These are phyloP conservation scores for Agrochola macilenta DNA, from an alignment of 2,888 invertebrate genomes.

Conservation along the genomic window DNA sequence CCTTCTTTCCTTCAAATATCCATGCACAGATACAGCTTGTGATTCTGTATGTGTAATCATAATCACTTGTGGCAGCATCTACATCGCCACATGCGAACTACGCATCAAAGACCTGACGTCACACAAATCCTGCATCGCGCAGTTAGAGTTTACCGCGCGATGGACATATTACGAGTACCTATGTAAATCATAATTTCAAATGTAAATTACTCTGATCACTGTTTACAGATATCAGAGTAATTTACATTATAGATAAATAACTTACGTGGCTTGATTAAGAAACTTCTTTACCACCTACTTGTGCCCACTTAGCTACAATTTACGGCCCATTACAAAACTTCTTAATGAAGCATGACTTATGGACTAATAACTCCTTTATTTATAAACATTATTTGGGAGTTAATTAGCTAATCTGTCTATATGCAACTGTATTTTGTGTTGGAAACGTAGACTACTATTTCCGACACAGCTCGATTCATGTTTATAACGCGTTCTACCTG, in stretches of 20 bases:
- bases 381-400: conserved; percentile 5
- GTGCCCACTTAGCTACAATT: conserved; percentile 1
- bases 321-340: conserved; percentile 12
- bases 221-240: conserved; percentile 2
- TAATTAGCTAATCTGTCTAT: not conserved
- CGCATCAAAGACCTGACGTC: no score
- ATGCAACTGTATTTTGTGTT: not conserved
- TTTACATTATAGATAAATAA: no score
- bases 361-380: not conserved
- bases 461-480: not conserved
- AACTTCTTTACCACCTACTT: conserved; percentile 9
- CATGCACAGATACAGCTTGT: not conserved
- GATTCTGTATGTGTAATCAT: conserved; percentile 17
- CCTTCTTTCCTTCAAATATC: not conserved
- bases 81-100: no score
- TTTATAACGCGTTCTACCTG: not conserved
- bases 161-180: conserved; percentile 1
- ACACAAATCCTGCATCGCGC: no score
- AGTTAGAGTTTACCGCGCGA: no score
- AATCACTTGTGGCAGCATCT: no score
- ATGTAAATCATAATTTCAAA: conserved; percentile 31
- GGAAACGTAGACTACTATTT: not conserved
- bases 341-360: conserved; percentile 11
- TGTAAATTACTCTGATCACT: conserved; percentile 35
- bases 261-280: conserved; percentile 15